Evolutionary conservation across 2,797 vertebrate species (phyloP).

Genomic region (Gymnoscopelus braueri): DNA sequence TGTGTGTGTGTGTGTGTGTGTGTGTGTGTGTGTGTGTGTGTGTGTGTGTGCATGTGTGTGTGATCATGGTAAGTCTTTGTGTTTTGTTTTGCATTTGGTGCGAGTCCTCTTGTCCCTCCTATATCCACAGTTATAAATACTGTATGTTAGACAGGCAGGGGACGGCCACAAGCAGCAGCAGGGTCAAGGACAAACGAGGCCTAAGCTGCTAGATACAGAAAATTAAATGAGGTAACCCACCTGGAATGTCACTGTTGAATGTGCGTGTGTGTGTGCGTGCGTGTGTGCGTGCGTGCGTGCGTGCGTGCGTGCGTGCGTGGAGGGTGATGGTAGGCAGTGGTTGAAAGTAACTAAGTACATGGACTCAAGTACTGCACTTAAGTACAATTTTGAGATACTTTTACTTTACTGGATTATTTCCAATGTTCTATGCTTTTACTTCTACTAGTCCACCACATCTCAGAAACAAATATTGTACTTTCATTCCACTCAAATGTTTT

Average conservation of each 20-base stretch:
- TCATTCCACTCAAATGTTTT: too few species aligned
- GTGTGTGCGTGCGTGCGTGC: slow-evolving; percentile 22
- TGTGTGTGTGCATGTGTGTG: too few species aligned
- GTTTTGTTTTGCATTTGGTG: slow-evolving; percentile 45
- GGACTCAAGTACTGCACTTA: too few species aligned
- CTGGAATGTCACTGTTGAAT: slow-evolving; percentile 70
- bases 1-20: neutral
- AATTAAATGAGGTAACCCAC: slow-evolving; percentile 73
- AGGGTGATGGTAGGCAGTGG: slow-evolving; percentile 33
- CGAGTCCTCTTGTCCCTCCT: slow-evolving; percentile 40
- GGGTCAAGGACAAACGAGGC: slow-evolving; percentile 72
- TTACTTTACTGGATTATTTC: too few species aligned
- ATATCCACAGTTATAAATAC: slow-evolving; percentile 58
- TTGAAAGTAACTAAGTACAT: too few species aligned
- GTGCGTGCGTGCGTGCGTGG: neutral
- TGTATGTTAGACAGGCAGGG: slow-evolving; percentile 42
- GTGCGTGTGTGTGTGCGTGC: slow-evolving; percentile 36
- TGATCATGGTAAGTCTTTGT: neutral
- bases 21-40: too few species aligned
- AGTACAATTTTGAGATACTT: too few species aligned
- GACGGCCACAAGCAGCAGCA: slow-evolving; percentile 46
- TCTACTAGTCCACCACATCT: too few species aligned
- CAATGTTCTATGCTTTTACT: too few species aligned
- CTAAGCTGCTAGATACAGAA: slow-evolving; percentile 59
- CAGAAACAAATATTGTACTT: too few species aligned